Evolutionary conservation across 2,888 invertebrate species (phyloP), one percentile per base, ranked within the genome.

Genomic region (Andrena chrysosceles): DNA sequence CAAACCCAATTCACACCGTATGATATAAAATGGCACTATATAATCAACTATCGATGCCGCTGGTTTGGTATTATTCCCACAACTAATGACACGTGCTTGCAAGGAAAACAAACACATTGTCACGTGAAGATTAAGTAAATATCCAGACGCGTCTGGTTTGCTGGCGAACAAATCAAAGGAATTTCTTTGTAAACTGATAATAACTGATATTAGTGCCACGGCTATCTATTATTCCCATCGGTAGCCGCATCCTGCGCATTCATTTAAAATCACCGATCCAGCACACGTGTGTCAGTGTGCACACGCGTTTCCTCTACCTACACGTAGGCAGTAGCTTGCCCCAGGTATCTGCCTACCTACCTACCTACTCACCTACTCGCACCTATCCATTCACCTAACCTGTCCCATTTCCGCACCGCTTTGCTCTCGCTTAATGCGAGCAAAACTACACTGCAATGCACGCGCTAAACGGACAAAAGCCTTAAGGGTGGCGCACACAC

Each of bases 341-440:
- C 69, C 60, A 86, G 81, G 84, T 81, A 86, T 78, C 79, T 83
- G 73, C 80, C 87, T 83, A 88, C 90, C 89, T 83, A 85, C 77
- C 89, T 88, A 90, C 90, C 90, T 90, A 91, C 89, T 90, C 89
- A 91, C 91, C 91, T 90, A 90, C 90, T 90, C 90, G 83, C 77
- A 81, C 80, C 68, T 87, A 86, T 89, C 87, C 87, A 88, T 87
- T 90, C 89, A 86, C 89, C 81, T 73, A 85, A 85, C 79, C 74
- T 81, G 88, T 88, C 87, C 88, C 87, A 89, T 88, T 90, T 89
- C 86, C 84, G 83, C 83, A 67, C 77, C 81, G 79, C 81, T 89
- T 84, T 86, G 85, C 83, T 87, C 81, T 79, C 85, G 85, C 84
- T 81, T 85, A 77, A 80, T 72, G 71, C 83, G 77, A 79, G 74